Evolutionary conservation across 2,113 vertebrate genomes (phyloP).

Genomic region (Amblyornis subalaris): DNA sequence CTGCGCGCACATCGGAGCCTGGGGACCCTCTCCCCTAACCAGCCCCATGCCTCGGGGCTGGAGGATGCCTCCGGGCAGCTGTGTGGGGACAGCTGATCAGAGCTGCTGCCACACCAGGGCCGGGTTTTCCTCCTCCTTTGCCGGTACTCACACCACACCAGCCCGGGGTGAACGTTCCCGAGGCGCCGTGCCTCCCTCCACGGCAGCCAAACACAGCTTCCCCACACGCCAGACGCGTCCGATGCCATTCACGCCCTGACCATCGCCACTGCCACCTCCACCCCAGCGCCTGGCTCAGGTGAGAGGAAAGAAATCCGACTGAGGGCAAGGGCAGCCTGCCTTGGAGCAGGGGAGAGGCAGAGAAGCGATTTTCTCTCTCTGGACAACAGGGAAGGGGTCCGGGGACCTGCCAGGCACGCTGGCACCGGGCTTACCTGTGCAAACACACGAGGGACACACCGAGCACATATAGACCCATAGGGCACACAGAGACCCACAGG

Average conservation of each 20-base stretch:
- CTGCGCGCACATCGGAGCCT: fast-evolving
- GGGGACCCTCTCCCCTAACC: neutral
- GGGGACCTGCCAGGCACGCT: fast-evolving
- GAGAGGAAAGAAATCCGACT: neutral
- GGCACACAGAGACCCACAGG: fast-evolving
- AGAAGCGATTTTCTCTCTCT: neutral
- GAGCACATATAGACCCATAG: fast-evolving
- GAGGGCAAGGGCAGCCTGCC: neutral
- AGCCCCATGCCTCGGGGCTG: fast-evolving
- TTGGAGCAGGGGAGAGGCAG: fast-evolving
- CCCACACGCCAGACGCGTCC: fast-evolving
- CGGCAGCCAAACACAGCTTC: neutral
- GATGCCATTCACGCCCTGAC: neutral
- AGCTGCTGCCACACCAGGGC: fast-evolving
- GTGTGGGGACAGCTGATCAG: fast-evolving
- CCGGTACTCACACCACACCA: neutral
- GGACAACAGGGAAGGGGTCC: fast-evolving
- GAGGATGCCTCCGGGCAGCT: fast-evolving
- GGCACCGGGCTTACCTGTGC: fast-evolving
- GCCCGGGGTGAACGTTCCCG: fast-evolving
- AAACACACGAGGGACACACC: fast-evolving
- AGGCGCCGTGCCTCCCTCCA: neutral
- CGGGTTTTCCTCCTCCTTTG: fast-evolving
- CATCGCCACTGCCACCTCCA: neutral
- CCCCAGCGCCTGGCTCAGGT: neutral